Evolutionary conservation across 2,113 vertebrate species (phyloP).

Genomic region (Muscicapa adusta): DNA sequence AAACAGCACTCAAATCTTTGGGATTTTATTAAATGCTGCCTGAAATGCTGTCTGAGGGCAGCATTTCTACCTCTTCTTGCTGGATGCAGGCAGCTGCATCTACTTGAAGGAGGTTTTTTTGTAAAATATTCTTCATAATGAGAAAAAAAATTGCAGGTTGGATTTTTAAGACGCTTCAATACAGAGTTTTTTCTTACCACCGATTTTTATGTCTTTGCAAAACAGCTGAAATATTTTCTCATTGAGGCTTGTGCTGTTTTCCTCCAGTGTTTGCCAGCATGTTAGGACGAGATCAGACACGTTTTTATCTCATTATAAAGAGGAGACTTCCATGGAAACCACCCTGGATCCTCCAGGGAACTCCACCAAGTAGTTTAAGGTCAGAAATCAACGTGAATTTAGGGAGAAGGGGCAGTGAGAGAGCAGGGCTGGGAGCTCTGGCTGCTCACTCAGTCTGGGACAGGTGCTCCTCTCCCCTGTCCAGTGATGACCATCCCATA

Average conservation of each 20-base stretch:
- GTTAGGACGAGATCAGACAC: not conserved
- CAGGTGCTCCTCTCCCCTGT: not conserved
- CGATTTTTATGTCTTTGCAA: not conserved
- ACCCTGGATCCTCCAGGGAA: not conserved
- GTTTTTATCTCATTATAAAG: not conserved
- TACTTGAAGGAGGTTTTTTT: not conserved
- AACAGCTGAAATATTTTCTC: not conserved
- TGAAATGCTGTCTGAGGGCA: not conserved
- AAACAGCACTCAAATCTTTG: not conserved
- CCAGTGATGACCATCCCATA: fast-evolving
- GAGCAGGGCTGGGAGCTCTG: fast-evolving
- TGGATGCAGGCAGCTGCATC: not conserved
- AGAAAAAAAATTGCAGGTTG: fast-evolving
- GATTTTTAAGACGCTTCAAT: not conserved
- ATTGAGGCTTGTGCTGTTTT: not conserved
- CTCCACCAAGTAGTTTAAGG: not conserved
- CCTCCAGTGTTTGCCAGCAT: not conserved
- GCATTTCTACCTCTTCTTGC: not conserved
- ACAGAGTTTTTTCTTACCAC: not conserved
- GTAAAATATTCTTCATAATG: not conserved
- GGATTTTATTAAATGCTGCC: not conserved
- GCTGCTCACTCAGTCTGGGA: not conserved
- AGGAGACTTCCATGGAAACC: not conserved
- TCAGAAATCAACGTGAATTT: not conserved
- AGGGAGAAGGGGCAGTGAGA: fast-evolving